These are phyloP conservation scores for Charanyca ferruginea DNA, from an alignment of 2,888 invertebrate species.

Conservation along the genomic window DNA sequence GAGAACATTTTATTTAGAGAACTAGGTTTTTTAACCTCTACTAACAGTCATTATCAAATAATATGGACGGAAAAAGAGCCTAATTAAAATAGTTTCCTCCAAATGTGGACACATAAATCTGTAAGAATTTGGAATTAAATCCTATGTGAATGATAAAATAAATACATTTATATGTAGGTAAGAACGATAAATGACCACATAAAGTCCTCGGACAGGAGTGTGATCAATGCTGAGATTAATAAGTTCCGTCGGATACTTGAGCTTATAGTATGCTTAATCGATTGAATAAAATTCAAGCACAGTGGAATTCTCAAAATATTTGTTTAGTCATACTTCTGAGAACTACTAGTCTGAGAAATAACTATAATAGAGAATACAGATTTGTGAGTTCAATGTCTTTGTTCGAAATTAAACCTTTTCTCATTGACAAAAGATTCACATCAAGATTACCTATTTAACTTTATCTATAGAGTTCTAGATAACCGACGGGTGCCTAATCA, in stretches of 20 bases:
- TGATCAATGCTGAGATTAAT: slow-evolving; percentile 65
- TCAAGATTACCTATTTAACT: slow-evolving; percentile 9
- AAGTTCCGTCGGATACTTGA: slow-evolving; percentile 59
- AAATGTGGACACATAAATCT: slow-evolving; percentile 56
- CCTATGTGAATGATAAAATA: slow-evolving; percentile 61
- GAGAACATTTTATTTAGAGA: slow-evolving; percentile 50
- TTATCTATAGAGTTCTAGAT: slow-evolving; percentile 23
- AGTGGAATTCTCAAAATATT: slow-evolving; percentile 58
- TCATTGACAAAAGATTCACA: background rate
- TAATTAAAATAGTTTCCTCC: slow-evolving; percentile 63
- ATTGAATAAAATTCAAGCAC: slow-evolving; percentile 58
- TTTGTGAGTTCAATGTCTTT: slow-evolving; percentile 40
- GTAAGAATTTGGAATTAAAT: slow-evolving; percentile 63
- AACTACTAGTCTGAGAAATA: slow-evolving; percentile 37
- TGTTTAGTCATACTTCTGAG: slow-evolving; percentile 52
- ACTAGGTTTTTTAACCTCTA: slow-evolving; percentile 51
- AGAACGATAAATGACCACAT: slow-evolving; percentile 58
- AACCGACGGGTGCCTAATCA: slow-evolving; percentile 18
- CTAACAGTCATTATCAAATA: slow-evolving; percentile 53
- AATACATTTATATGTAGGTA: slow-evolving; percentile 53
- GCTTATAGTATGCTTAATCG: slow-evolving; percentile 63
- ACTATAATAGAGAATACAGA: slow-evolving; percentile 25
- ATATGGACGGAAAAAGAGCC: slow-evolving; percentile 41
- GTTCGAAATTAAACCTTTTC: slow-evolving; percentile 24
- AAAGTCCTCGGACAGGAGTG: slow-evolving; percentile 57